Evolutionary conservation across 1,140 invertebrate genomes (phyloP).

Genomic region (Aphidius ervi): DNA sequence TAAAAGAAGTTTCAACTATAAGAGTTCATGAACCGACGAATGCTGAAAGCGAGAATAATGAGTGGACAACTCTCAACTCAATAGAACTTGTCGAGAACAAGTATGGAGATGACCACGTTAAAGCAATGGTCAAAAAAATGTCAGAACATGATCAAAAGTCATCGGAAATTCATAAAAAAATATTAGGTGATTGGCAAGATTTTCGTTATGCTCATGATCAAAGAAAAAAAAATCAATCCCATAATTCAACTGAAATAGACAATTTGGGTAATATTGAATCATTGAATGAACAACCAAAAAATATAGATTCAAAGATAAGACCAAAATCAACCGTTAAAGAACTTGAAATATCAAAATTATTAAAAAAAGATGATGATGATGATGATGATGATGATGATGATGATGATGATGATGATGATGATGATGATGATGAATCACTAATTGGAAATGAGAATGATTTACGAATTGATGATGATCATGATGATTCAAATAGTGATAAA

Average conservation of each 20-base stretch:
- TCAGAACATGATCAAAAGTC: not conserved
- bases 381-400: constrained; percentile 7
- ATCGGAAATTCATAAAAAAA: too few relatives aligned
- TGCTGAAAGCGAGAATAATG: not conserved
- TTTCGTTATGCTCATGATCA: too few relatives aligned
- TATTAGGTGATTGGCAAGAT: too few relatives aligned
- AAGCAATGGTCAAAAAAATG: too few relatives aligned
- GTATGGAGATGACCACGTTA: not conserved
- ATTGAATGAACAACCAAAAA: not conserved
- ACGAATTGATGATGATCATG: too few relatives aligned
- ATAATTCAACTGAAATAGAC: too few relatives aligned
- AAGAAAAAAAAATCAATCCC: too few relatives aligned
- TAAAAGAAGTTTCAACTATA: not conserved
- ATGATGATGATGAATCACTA: constrained; percentile 10
- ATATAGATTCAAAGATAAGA: constrained; percentile 9
- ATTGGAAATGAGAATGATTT: constrained; percentile 3
- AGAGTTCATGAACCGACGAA: not conserved
- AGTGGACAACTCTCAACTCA: constrained; percentile 8
- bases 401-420: constrained; percentile 12
- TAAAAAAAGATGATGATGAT: not conserved
- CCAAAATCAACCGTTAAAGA: constrained; percentile 13
- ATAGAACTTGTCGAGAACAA: constrained; percentile 1
- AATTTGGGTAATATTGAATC: too few relatives aligned
- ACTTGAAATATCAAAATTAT: not conserved
- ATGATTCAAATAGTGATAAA: too few relatives aligned